These are phyloP conservation scores for Balearica regulorum DNA, from an alignment of 2,797 vertebrate genomes.

Conservation along the genomic window DNA sequence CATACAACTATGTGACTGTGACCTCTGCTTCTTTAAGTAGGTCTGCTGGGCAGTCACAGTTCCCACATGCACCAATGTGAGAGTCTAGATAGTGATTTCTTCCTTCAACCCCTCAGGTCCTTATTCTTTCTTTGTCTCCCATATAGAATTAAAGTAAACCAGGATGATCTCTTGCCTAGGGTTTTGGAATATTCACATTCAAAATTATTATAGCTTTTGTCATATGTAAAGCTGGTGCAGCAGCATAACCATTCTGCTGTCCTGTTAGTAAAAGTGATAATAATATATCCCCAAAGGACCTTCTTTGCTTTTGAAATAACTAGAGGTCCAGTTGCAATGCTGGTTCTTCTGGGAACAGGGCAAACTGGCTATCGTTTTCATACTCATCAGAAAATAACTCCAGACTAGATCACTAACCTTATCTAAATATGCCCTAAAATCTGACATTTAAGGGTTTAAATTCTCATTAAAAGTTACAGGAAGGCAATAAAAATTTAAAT, in stretches of 20 bases:
- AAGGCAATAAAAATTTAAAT: slow-evolving; percentile 46
- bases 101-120: not conserved
- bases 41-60: not conserved
- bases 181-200: not conserved
- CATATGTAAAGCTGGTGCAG: not conserved
- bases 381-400: not conserved
- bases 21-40: not conserved
- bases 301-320: not conserved
- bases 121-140: not conserved
- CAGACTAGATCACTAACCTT: slow-evolving; percentile 28
- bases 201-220: not conserved
- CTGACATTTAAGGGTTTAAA: slow-evolving; percentile 30
- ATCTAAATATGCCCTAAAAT: slow-evolving; percentile 48
- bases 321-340: not conserved
- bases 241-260: not conserved
- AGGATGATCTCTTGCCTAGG: not conserved
- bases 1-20: not conserved
- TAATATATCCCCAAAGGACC: not conserved
- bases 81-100: not conserved
- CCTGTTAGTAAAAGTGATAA: not conserved
- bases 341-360: not conserved
- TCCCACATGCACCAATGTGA: not conserved
- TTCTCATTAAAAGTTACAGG: slow-evolving; percentile 37
- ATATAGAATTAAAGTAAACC: not conserved
- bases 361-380: not conserved